Base-by-base conservation (phyloP, 2,797 vertebrate species). In the Nyctibius grandis region DNA sequence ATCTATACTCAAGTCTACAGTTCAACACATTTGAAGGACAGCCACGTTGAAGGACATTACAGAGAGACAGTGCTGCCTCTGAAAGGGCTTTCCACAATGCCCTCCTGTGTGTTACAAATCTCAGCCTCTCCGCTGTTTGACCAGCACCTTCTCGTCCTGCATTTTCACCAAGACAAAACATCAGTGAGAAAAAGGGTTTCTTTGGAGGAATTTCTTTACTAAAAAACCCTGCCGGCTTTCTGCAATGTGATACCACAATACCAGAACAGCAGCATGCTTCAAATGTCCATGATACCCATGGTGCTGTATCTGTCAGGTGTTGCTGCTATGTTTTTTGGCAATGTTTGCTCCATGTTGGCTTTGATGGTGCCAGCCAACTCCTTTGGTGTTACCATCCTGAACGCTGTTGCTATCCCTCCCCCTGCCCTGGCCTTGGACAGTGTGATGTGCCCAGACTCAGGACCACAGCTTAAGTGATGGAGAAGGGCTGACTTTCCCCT, bases 261-360 rank as follows among this genome's bases (percentile, higher is more conserved):
- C 18, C n/a, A n/a, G 45, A 40, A 44, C 44, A 47, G 56, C n/a
- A 79, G 20, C 42, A 6, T 19, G 21, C 31, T 59, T 57, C 34
- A n/a, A 4, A 47, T 13, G 10, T 31, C 31, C 11, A 1, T 6
- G 29, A 25, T 16, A 33, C 28, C 8, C 63, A 12, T 0, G 2
- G 20, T 34, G 44, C 51, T 53, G 0, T 42, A 53, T 16, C 53
- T 34, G 28, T 36, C 28, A 64, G 38, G 17, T 17, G 22, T 47
- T 21, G 18, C 45, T 42, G 16, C 23, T 26, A 2, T 67, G 12
- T 3, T 47, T 68, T 67, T 59, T 42, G 26, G n/a, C 13, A 40
- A 9, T 5, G 26, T 57, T 69, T 51, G 31, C 22, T 65, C 34
- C 28, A 7, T 8, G 11, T 42, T 54, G 15, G 25, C 29, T 84